These are phyloP conservation scores for Norana najaformis DNA, from an alignment of 2,888 invertebrate genomes.

Conservation along the genomic window DNA sequence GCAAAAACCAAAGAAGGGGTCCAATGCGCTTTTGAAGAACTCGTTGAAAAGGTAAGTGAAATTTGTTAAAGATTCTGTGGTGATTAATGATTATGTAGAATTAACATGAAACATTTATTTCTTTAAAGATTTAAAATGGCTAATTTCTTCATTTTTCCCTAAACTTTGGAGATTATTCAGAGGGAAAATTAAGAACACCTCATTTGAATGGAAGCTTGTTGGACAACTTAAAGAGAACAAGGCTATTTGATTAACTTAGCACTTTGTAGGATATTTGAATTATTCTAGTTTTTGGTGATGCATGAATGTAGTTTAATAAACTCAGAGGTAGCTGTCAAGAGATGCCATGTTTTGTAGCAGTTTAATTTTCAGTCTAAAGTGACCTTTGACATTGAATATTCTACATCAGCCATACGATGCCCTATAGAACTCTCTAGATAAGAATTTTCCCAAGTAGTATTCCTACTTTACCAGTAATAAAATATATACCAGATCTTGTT, in stretches of 20 bases:
- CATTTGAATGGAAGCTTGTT: background rate
- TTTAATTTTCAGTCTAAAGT: too few species aligned
- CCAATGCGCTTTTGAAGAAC: conserved; percentile 88
- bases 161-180: background rate
- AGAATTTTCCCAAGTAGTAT: too few species aligned
- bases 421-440: too few species aligned
- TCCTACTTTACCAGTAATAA: too few species aligned
- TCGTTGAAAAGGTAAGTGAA: conserved; percentile 86
- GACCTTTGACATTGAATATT: too few species aligned
- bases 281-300: background rate
- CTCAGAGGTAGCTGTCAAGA: too few species aligned
- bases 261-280: background rate
- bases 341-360: too few species aligned
- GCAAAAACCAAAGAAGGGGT: conserved; percentile 96
- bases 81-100: background rate
- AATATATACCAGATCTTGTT: too few species aligned
- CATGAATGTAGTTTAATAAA: background rate
- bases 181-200: background rate
- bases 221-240: background rate
- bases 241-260: background rate
- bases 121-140: background rate
- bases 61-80: background rate
- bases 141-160: background rate
- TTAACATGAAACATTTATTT: background rate
- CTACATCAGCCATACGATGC: too few species aligned